These are phyloP conservation scores for Delphinus delphis DNA, from an alignment of 2,113 vertebrate genomes.

Conservation along the genomic window DNA sequence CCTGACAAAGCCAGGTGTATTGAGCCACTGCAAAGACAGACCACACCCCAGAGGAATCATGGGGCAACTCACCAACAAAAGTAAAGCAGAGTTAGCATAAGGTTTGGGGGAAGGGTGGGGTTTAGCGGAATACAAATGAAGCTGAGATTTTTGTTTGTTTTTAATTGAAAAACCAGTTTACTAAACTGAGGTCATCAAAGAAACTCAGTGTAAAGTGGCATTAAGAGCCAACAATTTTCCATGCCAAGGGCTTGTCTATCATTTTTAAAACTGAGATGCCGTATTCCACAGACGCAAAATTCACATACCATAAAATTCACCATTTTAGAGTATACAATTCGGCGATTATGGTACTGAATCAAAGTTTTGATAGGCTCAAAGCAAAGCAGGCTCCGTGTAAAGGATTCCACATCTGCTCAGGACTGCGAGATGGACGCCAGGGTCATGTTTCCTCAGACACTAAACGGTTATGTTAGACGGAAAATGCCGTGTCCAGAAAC, in stretches of 20 bases:
- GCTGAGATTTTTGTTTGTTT: background rate
- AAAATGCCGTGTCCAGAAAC: background rate
- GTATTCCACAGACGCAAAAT: background rate
- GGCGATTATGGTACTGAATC: background rate
- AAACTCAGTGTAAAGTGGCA: background rate
- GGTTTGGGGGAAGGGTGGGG: background rate
- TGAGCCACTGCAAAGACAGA: background rate
- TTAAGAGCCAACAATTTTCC: background rate
- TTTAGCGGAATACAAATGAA: background rate
- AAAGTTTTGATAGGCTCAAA: background rate
- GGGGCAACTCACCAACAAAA: background rate
- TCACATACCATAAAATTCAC: background rate
- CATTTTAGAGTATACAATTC: background rate
- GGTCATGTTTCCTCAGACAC: background rate
- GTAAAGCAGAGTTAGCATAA: background rate
- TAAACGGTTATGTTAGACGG: background rate
- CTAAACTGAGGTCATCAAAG: background rate
- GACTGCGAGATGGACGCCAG: background rate
- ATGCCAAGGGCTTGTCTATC: background rate
- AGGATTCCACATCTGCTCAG: background rate
- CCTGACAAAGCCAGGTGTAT: background rate
- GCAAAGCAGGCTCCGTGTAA: background rate
- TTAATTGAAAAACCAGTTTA: background rate
- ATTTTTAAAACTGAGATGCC: background rate
- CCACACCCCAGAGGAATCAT: background rate